Percentiles rank a stretch among this genome's conserved stretches.
These are phyloP conservation scores for Physella acuta DNA, from an alignment of 1,140 invertebrate genomes.

Conservation along the genomic window DNA sequence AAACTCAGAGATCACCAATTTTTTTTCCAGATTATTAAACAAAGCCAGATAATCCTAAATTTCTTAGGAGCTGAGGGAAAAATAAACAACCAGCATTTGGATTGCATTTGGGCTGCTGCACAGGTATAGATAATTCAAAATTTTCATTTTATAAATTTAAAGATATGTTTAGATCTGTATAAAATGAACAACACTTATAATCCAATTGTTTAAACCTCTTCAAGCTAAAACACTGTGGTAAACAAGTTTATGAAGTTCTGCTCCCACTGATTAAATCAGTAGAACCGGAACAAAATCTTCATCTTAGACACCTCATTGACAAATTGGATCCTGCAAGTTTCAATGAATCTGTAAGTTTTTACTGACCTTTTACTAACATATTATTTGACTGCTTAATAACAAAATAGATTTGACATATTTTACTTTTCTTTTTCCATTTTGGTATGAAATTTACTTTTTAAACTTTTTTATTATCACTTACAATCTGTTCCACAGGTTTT, in stretches of 20 bases:
- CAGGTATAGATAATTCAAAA: constrained; percentile 62
- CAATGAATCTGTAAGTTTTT: constrained; percentile 74
- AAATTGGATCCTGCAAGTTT: constrained; percentile 85
- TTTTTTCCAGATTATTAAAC: constrained; percentile 78
- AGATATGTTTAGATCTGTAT: neutral
- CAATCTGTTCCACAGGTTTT: constrained; percentile 23
- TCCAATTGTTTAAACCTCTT: neutral
- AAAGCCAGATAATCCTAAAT: constrained; percentile 88
- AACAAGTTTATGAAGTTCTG: constrained; percentile 87
- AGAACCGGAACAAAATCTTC: constrained; percentile 80
- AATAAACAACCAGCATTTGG: constrained; percentile 87
- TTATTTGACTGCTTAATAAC: no score
- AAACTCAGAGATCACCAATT: no score
- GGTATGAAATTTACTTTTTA: neutral
- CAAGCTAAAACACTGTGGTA: constrained; percentile 84
- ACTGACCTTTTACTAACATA: no score
- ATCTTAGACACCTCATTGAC: constrained; percentile 82
- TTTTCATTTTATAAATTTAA: neutral
- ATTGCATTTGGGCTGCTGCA: constrained; percentile 89
- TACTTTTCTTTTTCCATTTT: neutral
- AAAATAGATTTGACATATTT: no score
- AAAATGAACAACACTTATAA: no score
- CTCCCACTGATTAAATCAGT: constrained; percentile 87
- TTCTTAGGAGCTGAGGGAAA: constrained; percentile 88
- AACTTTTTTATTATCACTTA: neutral